phyloP scores from a whole-genome alignment of 2,113 vertebrate species.

The Clarias macrocephalus region DNA sequence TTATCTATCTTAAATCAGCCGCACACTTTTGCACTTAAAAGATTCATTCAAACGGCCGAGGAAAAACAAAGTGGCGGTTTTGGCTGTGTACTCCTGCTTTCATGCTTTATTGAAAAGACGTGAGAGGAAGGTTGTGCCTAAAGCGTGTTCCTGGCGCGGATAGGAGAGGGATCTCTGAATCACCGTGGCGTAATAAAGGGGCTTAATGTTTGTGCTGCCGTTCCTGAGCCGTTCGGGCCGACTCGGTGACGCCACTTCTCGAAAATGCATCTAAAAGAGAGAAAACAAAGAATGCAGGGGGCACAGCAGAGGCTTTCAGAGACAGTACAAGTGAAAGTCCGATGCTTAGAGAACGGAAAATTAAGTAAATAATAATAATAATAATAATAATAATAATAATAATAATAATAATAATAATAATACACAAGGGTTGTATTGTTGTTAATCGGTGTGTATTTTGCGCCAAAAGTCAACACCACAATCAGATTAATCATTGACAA shows the following conservation, averaged over 20 bases:
- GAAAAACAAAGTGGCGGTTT: not conserved
- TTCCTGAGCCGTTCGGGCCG: not conserved
- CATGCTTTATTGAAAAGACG: not conserved
- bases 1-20: not conserved
- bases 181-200: not conserved
- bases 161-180: slow-evolving; percentile 23
- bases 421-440: not conserved
- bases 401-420: not conserved
- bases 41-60: not conserved
- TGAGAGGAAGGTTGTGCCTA: not conserved
- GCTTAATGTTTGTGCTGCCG: not conserved
- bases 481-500: not conserved
- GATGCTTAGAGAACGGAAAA: not conserved
- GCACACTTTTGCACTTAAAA: not conserved
- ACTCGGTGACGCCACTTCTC: not conserved
- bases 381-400: too few species aligned
- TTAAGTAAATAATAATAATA: not conserved
- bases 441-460: not conserved
- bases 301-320: not conserved
- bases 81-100: not conserved
- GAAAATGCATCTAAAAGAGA: not conserved
- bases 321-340: not conserved
- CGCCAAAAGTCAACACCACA: not conserved
- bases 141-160: not conserved
- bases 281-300: not conserved